Conservation (phyloP, 2,113 vertebrate genomes). For the Pyrgilauda ruficollis region DNA sequence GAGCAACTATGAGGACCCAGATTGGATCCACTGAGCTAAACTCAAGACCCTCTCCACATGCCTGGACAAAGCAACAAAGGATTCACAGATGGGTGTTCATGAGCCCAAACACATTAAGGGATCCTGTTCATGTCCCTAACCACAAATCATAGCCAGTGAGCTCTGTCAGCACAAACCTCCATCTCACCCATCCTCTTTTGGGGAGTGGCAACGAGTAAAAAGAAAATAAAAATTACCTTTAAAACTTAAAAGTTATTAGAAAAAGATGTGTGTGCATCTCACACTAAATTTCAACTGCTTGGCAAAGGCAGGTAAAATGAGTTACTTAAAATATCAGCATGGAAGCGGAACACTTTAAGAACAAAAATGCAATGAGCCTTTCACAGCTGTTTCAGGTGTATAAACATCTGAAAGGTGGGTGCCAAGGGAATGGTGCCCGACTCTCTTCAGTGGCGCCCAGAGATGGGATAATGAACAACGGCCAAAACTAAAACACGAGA, state of each 20-base stretch:
- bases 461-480: neutral
- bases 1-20: neutral
- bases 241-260: neutral
- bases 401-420: neutral
- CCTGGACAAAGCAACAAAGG: neutral
- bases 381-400: neutral
- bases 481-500: neutral
- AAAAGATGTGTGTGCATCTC: fast-evolving
- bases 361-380: neutral
- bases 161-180: neutral
- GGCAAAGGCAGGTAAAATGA: neutral
- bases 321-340: neutral
- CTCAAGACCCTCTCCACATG: neutral
- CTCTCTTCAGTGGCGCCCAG: neutral
- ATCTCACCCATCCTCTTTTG: fast-evolving
- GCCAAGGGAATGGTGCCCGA: neutral
- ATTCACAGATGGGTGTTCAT: neutral
- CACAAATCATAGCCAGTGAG: fast-evolving
- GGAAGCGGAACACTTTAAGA: neutral
- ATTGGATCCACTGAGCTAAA: neutral
- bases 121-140: fast-evolving
- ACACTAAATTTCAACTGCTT: neutral
- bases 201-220: neutral
- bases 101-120: fast-evolving
- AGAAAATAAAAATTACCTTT: neutral